Conservation (phyloP, 1,140 invertebrate genomes). For the Drosophila equinoxialis region DNA sequence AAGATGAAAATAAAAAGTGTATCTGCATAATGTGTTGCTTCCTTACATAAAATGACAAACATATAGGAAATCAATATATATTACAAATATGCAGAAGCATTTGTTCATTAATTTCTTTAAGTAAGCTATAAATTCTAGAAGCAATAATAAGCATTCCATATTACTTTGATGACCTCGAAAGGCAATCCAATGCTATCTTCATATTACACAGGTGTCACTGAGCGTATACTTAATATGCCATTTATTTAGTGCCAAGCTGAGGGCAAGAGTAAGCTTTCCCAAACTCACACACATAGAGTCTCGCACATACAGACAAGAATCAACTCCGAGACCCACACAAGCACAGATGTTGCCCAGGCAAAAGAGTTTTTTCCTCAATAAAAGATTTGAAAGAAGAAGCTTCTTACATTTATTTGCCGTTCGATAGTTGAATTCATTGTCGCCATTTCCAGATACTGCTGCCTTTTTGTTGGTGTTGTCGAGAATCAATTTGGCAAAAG, state of each 20-base stretch:
- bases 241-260: constrained; percentile 57
- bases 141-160: constrained; percentile 6
- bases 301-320: constrained; percentile 12
- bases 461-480: constrained; percentile 40
- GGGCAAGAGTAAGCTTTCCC: constrained; percentile 58
- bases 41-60: background rate
- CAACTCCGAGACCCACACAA: constrained; percentile 24
- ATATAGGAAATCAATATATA: background rate
- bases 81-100: background rate
- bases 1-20: too few relatives aligned
- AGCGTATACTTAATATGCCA: constrained; percentile 79
- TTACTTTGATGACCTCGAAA: constrained; percentile 12
- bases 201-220: constrained; percentile 62
- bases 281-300: constrained; percentile 37
- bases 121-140: background rate
- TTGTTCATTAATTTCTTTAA: constrained; percentile 1
- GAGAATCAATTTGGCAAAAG: constrained; percentile 79
- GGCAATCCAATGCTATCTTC: constrained; percentile 6
- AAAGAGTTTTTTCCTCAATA: background rate
- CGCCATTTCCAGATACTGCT: constrained; percentile 38
- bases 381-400: constrained; percentile 18
- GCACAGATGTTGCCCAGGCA: constrained; percentile 28
- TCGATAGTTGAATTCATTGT: constrained; percentile 57
- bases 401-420: constrained; percentile 61
- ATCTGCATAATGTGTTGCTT: too few relatives aligned